Base-by-base conservation (phyloP, 2,888 invertebrate genomes). In the Cephus runcator region DNA sequence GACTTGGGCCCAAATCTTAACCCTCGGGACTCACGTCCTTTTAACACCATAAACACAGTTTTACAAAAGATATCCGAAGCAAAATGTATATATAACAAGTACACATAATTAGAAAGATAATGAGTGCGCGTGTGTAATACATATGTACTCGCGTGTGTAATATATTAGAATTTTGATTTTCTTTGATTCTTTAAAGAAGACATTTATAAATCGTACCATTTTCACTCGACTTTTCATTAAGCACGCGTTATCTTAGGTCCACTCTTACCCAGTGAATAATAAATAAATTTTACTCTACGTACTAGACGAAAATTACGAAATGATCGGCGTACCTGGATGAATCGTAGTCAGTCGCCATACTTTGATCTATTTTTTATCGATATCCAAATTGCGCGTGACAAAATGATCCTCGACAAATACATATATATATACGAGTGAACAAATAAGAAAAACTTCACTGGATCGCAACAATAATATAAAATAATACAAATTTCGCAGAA, bases 111-210 rank as follows among this genome's bases (percentile, higher is more conserved):
- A 56, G 56, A 56, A 56, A 23, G 56, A 56, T 15, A 56, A 56
- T 56, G 23, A 56, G 23, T 56, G 23, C 56, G 23, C 40, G 40
- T 23, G 23, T 40, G 40, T 23, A 23, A 40, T 6, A 23, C 40
- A 40, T 6, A 23, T 6, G 40, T 40, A 40, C 40, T 15, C 40
- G 40, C 23, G 56, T 56, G 56, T 73, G 34, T 36, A 78, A 84
- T 86, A 85, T 85, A 86, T 84, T 86, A 85, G 80, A 85, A 87
- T 87, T 87, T 86, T 85, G 84, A 85, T 86, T 85, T 75, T 79
- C 74, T 74, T 74, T 36, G 74, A 36, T 74, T 36, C 74, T 30
- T 36, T 30, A 35, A 36, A 36, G 33, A 73, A 40, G 40, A 23
- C 23, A 56, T 56, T 56, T 56, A 56, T 56, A 56, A 56, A 56